Evolutionary conservation across 1,140 invertebrate genomes (phyloP), one percentile per base, ranked within the genome.

Genomic region (Drosophila ficusphila): DNA sequence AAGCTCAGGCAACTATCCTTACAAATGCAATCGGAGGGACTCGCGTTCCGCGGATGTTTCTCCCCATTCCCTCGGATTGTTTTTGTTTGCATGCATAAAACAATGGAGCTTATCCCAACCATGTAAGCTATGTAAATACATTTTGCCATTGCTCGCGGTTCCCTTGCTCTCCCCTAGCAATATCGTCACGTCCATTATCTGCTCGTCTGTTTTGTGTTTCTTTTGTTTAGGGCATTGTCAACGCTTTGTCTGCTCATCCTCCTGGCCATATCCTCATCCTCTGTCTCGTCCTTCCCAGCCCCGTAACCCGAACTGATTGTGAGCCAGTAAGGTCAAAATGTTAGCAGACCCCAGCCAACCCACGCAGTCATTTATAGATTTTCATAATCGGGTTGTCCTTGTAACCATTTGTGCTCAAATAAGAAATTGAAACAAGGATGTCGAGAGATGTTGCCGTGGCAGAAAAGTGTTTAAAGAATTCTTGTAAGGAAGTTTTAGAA

Each of bases 361-460:
- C 42, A 68, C 56, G 23, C 42, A 82, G 38, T 42, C 69, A 51
- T 78, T 74, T 57, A 82, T 72, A 52, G 61, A 65, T 74, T 73
- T 42, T 39, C 42, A 68, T 83, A 86, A 83, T 79, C 76, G 60
- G 46, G 56, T 79, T 76, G 76, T 83, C 81, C 79, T 83, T 79
- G 79, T 83, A 86, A 76, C 76, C 76, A 60, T 79, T 82, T 76
- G 36, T 62, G 31, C 56, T 44, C 70, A 85, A 72, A 75, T 67
- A 58, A 41, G 39, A 52, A 51, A 58, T 39, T 11, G 18, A 39
- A 52, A 52, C 53, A 62, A 65, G 46, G 29, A 62, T 60, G 4
- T 2, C 49, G 31, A 31, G 29, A 7, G 9, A 34, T 21, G 21
- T 29, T 41, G 12, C 19, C 19, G 9, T 29, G 6, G 16, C 7